phyloP scores from a whole-genome alignment of 2,113 vertebrate species.

The Megaceryle maxima region DNA sequence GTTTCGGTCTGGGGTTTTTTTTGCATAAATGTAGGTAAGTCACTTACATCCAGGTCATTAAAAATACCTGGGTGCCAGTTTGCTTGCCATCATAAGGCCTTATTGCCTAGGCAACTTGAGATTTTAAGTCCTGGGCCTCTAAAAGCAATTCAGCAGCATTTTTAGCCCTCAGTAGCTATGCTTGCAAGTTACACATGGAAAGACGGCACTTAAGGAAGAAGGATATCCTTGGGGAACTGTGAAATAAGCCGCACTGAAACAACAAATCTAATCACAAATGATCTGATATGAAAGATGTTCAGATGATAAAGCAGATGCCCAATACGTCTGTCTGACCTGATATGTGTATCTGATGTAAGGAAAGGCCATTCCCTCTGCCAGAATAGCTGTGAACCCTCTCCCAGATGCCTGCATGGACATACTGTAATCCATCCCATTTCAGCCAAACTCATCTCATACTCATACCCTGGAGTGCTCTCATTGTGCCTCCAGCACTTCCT shows the following conservation, averaged over 20 bases:
- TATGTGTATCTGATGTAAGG: background rate
- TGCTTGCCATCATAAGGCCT: background rate
- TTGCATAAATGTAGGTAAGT: background rate
- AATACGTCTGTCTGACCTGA: background rate
- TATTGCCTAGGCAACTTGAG: background rate
- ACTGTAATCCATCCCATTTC: background rate
- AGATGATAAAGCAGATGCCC: background rate
- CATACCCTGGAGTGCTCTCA: background rate
- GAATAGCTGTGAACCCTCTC: background rate
- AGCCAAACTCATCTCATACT: background rate
- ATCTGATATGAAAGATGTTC: background rate
- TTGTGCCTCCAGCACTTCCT: background rate
- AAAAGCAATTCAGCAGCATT: background rate
- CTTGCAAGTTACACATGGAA: background rate
- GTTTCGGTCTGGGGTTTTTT: background rate
- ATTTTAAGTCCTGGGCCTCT: background rate
- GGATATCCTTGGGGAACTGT: background rate
- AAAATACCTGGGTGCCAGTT: background rate
- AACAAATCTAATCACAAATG: accelerated
- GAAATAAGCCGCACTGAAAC: background rate
- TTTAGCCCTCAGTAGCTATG: background rate
- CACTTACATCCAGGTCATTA: background rate
- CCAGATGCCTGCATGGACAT: accelerated
- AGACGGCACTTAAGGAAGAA: background rate
- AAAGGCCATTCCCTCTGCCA: background rate